A percentile compares a stretch with the other conserved stretches of the same genome.
Conservation (phyloP, 2,797 vertebrate genomes). For the Protosalanx chinensis region DNA sequence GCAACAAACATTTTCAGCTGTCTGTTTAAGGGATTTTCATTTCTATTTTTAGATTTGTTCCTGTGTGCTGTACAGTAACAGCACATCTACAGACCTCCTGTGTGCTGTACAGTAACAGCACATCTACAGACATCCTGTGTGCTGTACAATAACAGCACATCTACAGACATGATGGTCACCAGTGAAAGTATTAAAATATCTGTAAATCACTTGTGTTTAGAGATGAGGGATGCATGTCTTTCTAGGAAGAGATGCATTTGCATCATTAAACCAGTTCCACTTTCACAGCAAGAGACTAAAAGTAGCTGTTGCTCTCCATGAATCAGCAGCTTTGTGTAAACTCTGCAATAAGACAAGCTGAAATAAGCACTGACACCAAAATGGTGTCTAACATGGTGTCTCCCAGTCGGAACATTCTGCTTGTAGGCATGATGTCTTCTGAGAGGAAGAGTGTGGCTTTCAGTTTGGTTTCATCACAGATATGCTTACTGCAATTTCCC, state of each 20-base stretch:
- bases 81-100: constrained; percentile 9
- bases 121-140: constrained; percentile 9
- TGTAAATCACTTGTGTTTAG: neutral
- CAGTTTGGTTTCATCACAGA: neutral
- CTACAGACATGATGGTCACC: neutral
- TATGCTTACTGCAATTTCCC: neutral
- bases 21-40: neutral
- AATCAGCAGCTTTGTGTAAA: constrained; percentile 71
- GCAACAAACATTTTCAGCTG: constrained; percentile 4
- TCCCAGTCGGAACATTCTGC: constrained; percentile 15
- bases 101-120: constrained; percentile 1
- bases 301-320: constrained; percentile 54
- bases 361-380: constrained; percentile 51
- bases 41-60: constrained; percentile 18
- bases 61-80: neutral
- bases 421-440: neutral
- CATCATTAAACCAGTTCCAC: constrained; percentile 66
- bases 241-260: constrained; percentile 8
- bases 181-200: neutral
- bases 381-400: constrained; percentile 57
- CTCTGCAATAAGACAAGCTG: constrained; percentile 49
- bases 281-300: constrained; percentile 57
- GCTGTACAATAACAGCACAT: constrained; percentile 10
- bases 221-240: constrained; percentile 28
- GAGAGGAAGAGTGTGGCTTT: neutral